phyloP scores from a whole-genome alignment of 2,888 invertebrate genomes.

The Amiota minor region DNA sequence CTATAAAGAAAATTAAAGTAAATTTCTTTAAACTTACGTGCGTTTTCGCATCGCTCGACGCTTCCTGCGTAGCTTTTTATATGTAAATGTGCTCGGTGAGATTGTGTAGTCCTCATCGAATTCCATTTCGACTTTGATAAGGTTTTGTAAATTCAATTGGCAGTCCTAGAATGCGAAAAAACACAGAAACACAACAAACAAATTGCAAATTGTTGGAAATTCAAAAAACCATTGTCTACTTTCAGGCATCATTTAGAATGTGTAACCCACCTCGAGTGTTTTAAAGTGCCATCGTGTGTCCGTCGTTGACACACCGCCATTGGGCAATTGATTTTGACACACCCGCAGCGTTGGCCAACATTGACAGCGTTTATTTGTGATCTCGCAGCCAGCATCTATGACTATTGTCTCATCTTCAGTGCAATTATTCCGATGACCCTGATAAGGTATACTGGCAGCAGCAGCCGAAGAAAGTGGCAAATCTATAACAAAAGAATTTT shows the following conservation, averaged over 20 bases:
- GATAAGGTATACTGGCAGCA: slow-evolving; percentile 12
- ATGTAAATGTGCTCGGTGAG: slow-evolving; percentile 72
- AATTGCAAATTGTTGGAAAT: neutral
- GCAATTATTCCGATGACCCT: slow-evolving; percentile 57
- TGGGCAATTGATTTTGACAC: slow-evolving; percentile 66
- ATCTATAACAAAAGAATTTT: slow-evolving; percentile 57
- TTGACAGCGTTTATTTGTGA: slow-evolving; percentile 73
- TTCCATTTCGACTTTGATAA: slow-evolving; percentile 73
- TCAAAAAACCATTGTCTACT: neutral
- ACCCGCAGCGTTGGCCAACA: slow-evolving; percentile 72
- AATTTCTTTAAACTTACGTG: slow-evolving; percentile 59
- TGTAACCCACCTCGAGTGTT: slow-evolving; percentile 68
- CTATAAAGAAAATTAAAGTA: neutral
- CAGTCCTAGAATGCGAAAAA: slow-evolving; percentile 65
- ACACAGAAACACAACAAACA: neutral
- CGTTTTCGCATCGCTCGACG: slow-evolving; percentile 67
- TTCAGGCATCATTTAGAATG: neutral
- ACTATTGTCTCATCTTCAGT: slow-evolving; percentile 71
- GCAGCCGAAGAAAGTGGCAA: slow-evolving; percentile 62
- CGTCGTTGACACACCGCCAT: slow-evolving; percentile 60
- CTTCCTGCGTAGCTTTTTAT: slow-evolving; percentile 72
- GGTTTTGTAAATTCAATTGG: slow-evolving; percentile 73
- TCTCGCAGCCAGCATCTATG: slow-evolving; percentile 72
- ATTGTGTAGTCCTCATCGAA: slow-evolving; percentile 74
- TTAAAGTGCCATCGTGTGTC: slow-evolving; percentile 72